Conservation (phyloP, 2,797 vertebrate species). For the Nyctalus aviator region DNA sequence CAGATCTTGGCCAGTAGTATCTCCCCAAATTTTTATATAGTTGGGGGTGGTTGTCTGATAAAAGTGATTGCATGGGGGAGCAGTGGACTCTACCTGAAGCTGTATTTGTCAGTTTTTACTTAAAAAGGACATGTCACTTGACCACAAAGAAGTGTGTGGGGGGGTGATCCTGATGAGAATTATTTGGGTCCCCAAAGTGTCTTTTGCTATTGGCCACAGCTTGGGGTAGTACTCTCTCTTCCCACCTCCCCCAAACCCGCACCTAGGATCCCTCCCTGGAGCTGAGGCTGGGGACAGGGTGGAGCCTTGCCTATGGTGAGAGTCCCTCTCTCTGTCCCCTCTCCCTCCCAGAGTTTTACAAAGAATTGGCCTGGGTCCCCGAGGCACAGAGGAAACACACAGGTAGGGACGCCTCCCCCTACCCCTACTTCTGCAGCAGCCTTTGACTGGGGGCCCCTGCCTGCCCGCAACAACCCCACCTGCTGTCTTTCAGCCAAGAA, state of each 20-base stretch:
- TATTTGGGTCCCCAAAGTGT: neutral
- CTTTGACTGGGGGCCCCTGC: conserved; percentile 65
- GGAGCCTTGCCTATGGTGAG: conserved; percentile 72
- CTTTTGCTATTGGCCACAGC: neutral
- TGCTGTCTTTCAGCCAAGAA: conserved; percentile 92
- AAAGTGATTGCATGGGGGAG: rapidly evolving
- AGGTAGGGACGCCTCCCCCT: conserved; percentile 81
- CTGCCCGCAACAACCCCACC: conserved; percentile 64
- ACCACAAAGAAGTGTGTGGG: neutral
- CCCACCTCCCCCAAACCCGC: neutral
- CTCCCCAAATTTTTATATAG: neutral
- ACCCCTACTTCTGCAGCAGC: neutral
- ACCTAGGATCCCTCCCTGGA: conserved; percentile 3
- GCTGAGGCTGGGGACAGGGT: conserved; percentile 64
- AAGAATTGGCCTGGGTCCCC: conserved; percentile 88
- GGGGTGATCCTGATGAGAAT: neutral
- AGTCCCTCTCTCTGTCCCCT: conserved; percentile 70
- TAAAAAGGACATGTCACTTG: conserved; percentile 12
- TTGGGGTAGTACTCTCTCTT: neutral
- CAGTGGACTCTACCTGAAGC: neutral
- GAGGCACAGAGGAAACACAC: conserved; percentile 87
- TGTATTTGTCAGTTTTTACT: neutral
- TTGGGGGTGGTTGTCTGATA: neutral
- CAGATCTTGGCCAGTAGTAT: neutral
- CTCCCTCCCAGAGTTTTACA: conserved; percentile 86